These are phyloP conservation scores for Bombus superbus DNA, from an alignment of 1,140 invertebrate species.

Conservation along the genomic window DNA sequence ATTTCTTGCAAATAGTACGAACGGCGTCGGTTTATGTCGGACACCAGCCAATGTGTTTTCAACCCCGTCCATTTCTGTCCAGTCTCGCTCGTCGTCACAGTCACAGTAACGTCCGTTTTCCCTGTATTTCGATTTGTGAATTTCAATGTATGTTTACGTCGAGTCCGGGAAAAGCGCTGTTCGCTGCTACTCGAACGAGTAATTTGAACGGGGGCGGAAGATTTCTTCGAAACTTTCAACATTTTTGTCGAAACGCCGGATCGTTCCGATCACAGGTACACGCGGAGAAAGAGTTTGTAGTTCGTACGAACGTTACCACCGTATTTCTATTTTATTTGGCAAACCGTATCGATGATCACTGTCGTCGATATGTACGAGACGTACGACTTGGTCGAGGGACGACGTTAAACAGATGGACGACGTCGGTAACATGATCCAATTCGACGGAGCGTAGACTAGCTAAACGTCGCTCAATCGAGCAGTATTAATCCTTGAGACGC, in stretches of 20 bases:
- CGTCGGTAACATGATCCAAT: background rate
- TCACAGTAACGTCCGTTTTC: slow-evolving; percentile 51
- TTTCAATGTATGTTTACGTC: slow-evolving; percentile 4
- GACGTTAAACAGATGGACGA: slow-evolving; percentile 16
- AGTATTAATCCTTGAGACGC: slow-evolving; percentile 47
- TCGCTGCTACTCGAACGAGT: background rate
- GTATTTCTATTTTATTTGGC: background rate
- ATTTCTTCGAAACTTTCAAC: background rate
- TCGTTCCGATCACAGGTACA: background rate
- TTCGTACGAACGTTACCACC: background rate
- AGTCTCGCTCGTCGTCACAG: slow-evolving; percentile 25
- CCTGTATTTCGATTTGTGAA: slow-evolving; percentile 27
- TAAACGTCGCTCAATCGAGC: slow-evolving; percentile 33
- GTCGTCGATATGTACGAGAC: background rate
- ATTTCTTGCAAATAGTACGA: background rate
- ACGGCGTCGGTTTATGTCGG: slow-evolving; percentile 16
- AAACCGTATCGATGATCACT: background rate
- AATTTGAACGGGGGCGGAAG: background rate
- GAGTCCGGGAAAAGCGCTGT: background rate
- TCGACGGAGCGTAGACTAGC: background rate
- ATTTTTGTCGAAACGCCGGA: background rate
- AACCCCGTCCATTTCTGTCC: slow-evolving; percentile 62
- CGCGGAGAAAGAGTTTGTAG: too few relatives aligned
- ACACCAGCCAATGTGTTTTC: slow-evolving; percentile 39
- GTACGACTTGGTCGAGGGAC: slow-evolving; percentile 7